Base-by-base conservation (phyloP, 2,888 invertebrate genomes). In the Podabrus alpinus region DNA sequence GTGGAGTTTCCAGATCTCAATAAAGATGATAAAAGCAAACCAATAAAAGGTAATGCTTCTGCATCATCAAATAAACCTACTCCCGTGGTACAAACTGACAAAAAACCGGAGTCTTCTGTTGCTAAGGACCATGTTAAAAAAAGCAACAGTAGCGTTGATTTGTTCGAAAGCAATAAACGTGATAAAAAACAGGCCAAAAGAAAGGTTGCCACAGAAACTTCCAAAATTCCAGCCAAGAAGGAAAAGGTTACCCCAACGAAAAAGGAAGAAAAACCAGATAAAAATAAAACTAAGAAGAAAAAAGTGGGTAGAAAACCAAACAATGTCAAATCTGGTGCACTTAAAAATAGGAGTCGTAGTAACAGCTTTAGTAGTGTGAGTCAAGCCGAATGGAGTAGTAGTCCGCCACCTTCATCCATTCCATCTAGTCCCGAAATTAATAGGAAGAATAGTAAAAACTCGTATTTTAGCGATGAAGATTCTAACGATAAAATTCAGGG, bases 1-100 rank as follows among this genome's bases (percentile, higher is more conserved):
- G 90, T 93, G 3, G 93, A 93, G 84, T 93, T 91, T 86, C 91
- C 88, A 9, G 88, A 88, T 78, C 83, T 85, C 62, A 85, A 86
- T 10, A 85, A 85, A 86, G 87, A 86, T 86, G 81, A 90, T 84
- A 79, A 90, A 88, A 78, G 74, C 64, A 77, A 76, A 62, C 73
- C 79, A 66, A 77, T 77, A 67, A 78, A 78, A 73, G 78, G 83
- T 81, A 69, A 72, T 72, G 73, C 75, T n/a, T 79, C 76, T 29
- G 73, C 79, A 45, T 59, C 17, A 45, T 29, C 85, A 73, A 79
- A 84, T 62, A 87, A 86, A 80, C 84, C 86, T 9, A 84, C 83
- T 62, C 74, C 86, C 45, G 82, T 82, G 7, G 85, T 84, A 1
- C 84, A 84, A 77, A 84, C 83, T 7, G 84, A 85, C 68, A 85